Base-by-base conservation (phyloP, 2,113 vertebrate species). In the Psittacula cyanocephala region DNA sequence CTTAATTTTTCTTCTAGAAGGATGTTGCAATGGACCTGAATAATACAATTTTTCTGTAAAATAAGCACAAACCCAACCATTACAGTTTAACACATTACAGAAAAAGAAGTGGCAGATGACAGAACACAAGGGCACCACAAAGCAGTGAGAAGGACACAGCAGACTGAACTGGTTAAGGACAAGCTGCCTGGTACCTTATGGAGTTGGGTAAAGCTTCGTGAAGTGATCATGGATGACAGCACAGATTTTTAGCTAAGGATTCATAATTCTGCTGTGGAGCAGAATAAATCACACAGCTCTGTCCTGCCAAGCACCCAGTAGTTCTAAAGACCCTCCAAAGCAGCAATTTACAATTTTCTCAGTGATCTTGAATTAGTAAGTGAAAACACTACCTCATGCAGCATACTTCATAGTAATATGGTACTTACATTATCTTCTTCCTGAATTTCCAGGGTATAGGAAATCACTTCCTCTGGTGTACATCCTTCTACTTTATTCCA, bases 361-460 rank as follows among this genome's bases (percentile, higher is more conserved):
- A 2, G 16, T 7, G 13, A 86, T n/a, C 50, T 41, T n/a, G 43
- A 82, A 68, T 17, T 44, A 64, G 43, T 31, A 93, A 85, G 44
- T 23, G 39, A 46, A 78, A 91, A 47, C 5, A 60, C 20, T 35
- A 29, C 69, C 31, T 5, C 27, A 4, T 0, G 33, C 59, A 55
- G 33, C 41, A 15, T 8, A 37, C 25, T 60, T 77, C 1, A 20
- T 0, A 69, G 50, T 28, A 57, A n/a, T 2, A 19, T 3, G 9
- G 44, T 28, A 95, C 99, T 98, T 93, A 99, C 99, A 82, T 98
- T 98, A 95, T 98, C 99, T 31, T 99, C 99, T 75, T 99, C 99
- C 97, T 99, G 99, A 96, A 99, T 99, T 97, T 99, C 99, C 84
- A 99, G 97, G 33, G 98, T 99, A 97, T 99, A 99, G 74, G 99